A percentile compares a stretch with the other conserved stretches of the same genome.
phyloP scores from a whole-genome alignment of 2,113 vertebrate genomes.

The Heterotis niloticus region DNA sequence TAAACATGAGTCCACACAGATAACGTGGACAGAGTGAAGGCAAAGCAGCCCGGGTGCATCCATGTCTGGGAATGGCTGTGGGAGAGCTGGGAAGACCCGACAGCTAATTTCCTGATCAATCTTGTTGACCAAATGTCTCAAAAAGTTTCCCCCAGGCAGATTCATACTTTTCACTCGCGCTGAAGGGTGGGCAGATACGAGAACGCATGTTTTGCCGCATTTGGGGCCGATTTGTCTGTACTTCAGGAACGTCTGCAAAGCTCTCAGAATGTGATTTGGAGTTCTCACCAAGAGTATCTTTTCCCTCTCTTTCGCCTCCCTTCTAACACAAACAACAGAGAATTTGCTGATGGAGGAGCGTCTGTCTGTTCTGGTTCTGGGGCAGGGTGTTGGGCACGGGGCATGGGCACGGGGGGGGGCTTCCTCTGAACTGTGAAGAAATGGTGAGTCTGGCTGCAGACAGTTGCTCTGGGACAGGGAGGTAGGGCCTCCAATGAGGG shows the following conservation, averaged over 20 bases:
- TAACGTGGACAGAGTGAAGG: not conserved
- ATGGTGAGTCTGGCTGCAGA: not conserved
- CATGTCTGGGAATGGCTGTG: not conserved
- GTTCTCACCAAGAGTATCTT: conserved; percentile 14
- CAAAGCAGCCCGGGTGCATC: too few species aligned
- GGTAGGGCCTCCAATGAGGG: not conserved
- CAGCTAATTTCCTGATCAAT: not conserved
- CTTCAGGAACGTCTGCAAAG: conserved; percentile 35
- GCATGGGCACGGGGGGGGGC: conserved; percentile 6
- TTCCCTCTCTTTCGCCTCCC: conserved; percentile 20
- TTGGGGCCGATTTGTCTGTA: conserved; percentile 40
- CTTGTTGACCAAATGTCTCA: not conserved
- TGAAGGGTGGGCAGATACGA: not conserved
- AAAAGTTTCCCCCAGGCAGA: conserved; percentile 25
- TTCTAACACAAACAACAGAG: conserved; percentile 42
- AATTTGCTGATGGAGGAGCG: too few species aligned
- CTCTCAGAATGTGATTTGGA: conserved; percentile 44
- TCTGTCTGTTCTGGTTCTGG: too few species aligned
- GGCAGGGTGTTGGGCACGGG: conserved; percentile 25
- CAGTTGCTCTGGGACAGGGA: conserved; percentile 10
- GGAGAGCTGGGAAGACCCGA: not conserved
- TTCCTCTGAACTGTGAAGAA: not conserved
- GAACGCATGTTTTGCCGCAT: conserved; percentile 33
- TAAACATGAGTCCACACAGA: not conserved
- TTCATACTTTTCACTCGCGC: not conserved